Percentiles rank a stretch among this genome's conserved stretches.
These are phyloP conservation scores for Timandra comae DNA, from an alignment of 2,888 invertebrate genomes.

Conservation along the genomic window DNA sequence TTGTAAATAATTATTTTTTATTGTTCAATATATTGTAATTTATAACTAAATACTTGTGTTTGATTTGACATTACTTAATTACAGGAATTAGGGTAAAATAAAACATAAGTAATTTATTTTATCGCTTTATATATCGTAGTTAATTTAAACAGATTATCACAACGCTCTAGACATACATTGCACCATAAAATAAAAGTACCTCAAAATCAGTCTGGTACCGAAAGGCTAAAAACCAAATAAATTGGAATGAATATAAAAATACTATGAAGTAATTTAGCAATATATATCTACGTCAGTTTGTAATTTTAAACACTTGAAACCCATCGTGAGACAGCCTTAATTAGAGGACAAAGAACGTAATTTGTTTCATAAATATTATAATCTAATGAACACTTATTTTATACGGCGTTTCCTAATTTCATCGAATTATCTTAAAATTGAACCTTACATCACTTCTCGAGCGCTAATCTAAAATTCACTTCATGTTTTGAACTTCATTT, in stretches of 20 bases:
- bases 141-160: constrained; percentile 77
- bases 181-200: constrained; percentile 77
- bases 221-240: constrained; percentile 66
- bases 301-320: constrained; percentile 59
- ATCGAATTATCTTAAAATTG: constrained; percentile 59
- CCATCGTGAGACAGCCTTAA: constrained; percentile 66
- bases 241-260: constrained; percentile 75
- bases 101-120: constrained; percentile 10
- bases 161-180: constrained; percentile 77
- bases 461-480: constrained; percentile 52
- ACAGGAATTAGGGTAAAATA: no score
- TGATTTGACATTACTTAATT: no score
- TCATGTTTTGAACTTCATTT: constrained; percentile 63
- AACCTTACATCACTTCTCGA: constrained; percentile 55
- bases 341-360: constrained; percentile 57
- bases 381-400: constrained; percentile 74
- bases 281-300: constrained; percentile 58
- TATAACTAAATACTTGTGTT: no score
- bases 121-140: constrained; percentile 64
- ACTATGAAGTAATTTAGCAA: constrained; percentile 74
- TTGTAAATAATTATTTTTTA: constrained; percentile 62
- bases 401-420: constrained; percentile 57
- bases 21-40: constrained; percentile 44
- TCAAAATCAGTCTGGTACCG: constrained; percentile 76
- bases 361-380: constrained; percentile 53